These are phyloP conservation scores for Labeo catla DNA, from an alignment of 2,113 vertebrate genomes.

Conservation along the genomic window DNA sequence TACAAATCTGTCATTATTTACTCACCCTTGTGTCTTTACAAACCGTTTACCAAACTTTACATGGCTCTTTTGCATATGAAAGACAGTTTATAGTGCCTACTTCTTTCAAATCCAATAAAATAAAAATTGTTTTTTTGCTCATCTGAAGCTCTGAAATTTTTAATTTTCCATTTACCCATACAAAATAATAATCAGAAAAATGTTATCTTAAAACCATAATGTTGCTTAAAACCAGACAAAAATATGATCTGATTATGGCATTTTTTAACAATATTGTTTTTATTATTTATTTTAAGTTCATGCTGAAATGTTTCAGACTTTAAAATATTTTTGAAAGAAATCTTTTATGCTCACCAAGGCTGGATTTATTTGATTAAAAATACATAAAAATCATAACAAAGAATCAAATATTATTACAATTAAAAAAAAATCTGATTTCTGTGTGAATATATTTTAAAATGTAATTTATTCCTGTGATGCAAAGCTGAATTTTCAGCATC, in stretches of 20 bases:
- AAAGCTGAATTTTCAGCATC: neutral
- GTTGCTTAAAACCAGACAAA: neutral
- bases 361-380: neutral
- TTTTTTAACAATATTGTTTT: neutral
- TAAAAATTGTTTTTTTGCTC: neutral
- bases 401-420: neutral
- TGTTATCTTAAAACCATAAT: neutral
- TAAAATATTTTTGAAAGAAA: neutral
- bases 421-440: neutral
- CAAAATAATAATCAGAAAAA: neutral
- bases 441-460: neutral
- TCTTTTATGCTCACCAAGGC: neutral
- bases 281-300: too few relatives aligned
- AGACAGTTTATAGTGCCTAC: neutral
- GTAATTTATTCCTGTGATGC: neutral
- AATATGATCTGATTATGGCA: too few relatives aligned
- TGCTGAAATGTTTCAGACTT: too few relatives aligned
- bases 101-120: neutral
- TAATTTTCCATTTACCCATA: too few relatives aligned
- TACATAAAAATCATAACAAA: neutral
- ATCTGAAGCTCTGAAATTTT: too few relatives aligned
- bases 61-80: neutral
- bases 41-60: neutral
- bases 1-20: neutral
- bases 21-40: neutral